These are phyloP conservation scores for Morelia viridis DNA, from an alignment of 2,797 vertebrate genomes.

Conservation along the genomic window DNA sequence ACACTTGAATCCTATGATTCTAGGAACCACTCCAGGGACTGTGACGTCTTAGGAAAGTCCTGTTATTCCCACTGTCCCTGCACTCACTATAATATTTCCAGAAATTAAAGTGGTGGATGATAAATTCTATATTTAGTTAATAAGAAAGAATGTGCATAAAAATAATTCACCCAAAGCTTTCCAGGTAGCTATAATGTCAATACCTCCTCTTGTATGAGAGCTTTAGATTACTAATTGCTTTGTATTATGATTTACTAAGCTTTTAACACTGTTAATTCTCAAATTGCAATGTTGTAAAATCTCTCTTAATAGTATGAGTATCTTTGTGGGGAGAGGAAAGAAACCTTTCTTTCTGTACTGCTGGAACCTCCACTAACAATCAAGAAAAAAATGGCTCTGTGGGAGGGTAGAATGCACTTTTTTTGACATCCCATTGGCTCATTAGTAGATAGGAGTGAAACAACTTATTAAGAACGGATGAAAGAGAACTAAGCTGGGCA, in stretches of 20 bases:
- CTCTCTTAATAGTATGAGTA: conserved; percentile 23
- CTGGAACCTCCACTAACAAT: background rate
- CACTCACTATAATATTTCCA: background rate
- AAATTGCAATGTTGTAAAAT: background rate
- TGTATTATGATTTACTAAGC: conserved; percentile 48
- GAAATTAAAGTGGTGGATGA: background rate
- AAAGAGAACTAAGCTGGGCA: too few species aligned
- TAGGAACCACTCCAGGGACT: background rate
- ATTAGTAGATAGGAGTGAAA: background rate
- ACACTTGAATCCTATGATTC: background rate
- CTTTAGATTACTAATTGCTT: conserved; percentile 47
- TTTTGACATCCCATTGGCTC: background rate
- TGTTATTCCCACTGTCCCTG: conserved; percentile 18
- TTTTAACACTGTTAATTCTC: conserved; percentile 39
- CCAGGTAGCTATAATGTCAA: conserved; percentile 36
- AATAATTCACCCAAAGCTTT: conserved; percentile 50
- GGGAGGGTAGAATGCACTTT: too few species aligned
- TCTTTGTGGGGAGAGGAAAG: background rate
- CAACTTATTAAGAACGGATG: too few species aligned
- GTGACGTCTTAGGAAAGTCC: conserved; percentile 8
- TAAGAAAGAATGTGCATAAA: conserved; percentile 11
- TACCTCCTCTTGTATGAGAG: conserved; percentile 12
- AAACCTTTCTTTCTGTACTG: background rate
- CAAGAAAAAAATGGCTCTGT: too few species aligned
- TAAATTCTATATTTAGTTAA: background rate